Evolutionary conservation across 2,888 invertebrate species (phyloP), one percentile per base, ranked within the genome.

Genomic region (Drosophila pseudotalamancana): DNA sequence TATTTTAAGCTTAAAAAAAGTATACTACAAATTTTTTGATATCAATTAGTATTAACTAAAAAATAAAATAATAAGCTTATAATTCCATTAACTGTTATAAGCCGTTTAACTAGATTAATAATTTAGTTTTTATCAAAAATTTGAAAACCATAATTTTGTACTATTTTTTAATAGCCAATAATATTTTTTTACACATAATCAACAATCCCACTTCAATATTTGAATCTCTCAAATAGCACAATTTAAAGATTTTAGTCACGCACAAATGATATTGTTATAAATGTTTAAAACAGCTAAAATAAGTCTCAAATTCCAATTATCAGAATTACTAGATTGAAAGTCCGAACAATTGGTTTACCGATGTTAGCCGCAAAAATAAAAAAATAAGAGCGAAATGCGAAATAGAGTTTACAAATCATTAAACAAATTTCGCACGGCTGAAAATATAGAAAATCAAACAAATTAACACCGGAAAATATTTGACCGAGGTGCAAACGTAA

Each of bases 361-460:
- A 27, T 12, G 37, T 19, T 12, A 40, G 16, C 48, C 48, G 12
- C 39, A 39, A 8, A 25, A 12, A 43, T 25, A 6, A 29, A 23
- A 14, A 31, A 46, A 32, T n/a, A 27, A 56, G 23, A 9, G 6
- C 32, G 32, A 56, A 55, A 55, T 40, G 34, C 29, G 48, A 61
- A 78, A 73, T 68, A 35, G 61, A 64, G 65, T 79, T 77, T 49
- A 46, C 73, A 63, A 68, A 63, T 67, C 66, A 79, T 69, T 79
- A 60, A 77, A 74, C 65, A 77, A 72, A 71, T 63, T 53, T 62
- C 31, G 27, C 37, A 40, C 62, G 29, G 8, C 12, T 12, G 29
- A 45, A 55, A 59, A 37, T 31, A 35, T 9, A 6, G 25, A 12
- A 42, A 46, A 54, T 21, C 40, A 37, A 60, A 43, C 50, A 59